Evolutionary conservation across 2,888 invertebrate species (phyloP), one percentile per base, ranked within the genome.

Genomic region (Hypsopygia costalis): DNA sequence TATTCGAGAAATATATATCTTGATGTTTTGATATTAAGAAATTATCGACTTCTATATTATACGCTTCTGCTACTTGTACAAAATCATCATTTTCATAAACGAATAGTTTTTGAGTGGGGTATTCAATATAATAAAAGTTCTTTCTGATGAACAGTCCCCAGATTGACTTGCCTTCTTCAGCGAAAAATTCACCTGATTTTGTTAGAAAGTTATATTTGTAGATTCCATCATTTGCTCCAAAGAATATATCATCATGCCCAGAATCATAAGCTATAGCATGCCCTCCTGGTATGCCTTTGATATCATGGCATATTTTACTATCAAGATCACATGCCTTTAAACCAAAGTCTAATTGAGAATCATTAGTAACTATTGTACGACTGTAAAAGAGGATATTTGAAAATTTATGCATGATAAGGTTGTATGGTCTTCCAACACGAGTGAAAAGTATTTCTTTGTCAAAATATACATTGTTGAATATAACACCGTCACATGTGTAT

Each of bases 221-320:
- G 3, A 86, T 80, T 0, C 86, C 86, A n/a, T 82, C 70, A 32
- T 86, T 81, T 0, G 85, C 86, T 0, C 86, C 86, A 29, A 86
- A 72, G 43, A 80, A 86, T 1, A 86, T 62, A 21, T 82, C 81
- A n/a, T 86, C 85, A 22, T 85, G 81, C 0, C 73, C 74, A 0
- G 58, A 44, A 36, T 86, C 86, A 30, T 85, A 83, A 0, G 74
- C 80, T 2, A 86, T 59, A 0, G 86, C 85, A 28, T 81, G 85
- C 0, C 86, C 86, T 0, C 85, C 86, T 0, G 74, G 63, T 0
- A 86, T 56, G 0, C 77, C 79, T 1, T 41, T 36, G 0, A 85
- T 58, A 1, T 69, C 50, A 1, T 40, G 47, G 34, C 80, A 80
- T 1, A 51, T 51, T 10, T 47, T 64, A 7, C 60, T 76, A 0